phyloP scores from a whole-genome alignment of 2,113 vertebrate species.

The Columba livia region DNA sequence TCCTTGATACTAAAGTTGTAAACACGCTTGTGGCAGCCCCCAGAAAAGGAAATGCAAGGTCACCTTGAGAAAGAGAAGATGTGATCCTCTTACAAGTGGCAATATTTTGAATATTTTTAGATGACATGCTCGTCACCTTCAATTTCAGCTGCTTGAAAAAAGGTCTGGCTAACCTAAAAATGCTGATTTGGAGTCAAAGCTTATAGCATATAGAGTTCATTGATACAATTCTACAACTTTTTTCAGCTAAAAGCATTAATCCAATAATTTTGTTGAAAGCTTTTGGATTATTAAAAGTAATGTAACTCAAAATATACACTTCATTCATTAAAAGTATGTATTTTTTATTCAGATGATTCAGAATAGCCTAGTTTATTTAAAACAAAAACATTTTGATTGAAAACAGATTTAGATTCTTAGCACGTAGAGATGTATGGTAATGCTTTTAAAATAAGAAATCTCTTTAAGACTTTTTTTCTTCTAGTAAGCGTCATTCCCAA shows the following conservation, averaged over 20 bases:
- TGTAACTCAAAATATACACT: neutral
- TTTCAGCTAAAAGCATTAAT: neutral
- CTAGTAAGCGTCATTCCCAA: neutral
- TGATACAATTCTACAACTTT: neutral
- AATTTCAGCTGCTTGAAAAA: neutral
- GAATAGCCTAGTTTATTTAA: neutral
- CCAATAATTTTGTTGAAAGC: neutral
- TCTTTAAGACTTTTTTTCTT: neutral
- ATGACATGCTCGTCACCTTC: fast-evolving
- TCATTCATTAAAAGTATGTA: neutral
- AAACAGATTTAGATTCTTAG: neutral
- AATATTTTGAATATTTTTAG: neutral
- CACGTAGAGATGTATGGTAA: neutral
- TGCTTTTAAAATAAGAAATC: neutral
- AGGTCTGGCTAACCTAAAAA: neutral
- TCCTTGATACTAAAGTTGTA: neutral
- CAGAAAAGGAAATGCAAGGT: neutral
- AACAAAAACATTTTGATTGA: neutral
- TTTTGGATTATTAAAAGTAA: neutral
- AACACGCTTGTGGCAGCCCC: neutral
- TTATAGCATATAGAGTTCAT: neutral
- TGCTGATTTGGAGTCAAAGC: neutral
- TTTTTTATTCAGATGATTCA: no score
- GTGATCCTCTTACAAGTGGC: neutral
- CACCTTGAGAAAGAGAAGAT: neutral